Percentiles rank a stretch among this genome's conserved stretches.
These are phyloP conservation scores for Scomber colias DNA, from an alignment of 2,113 vertebrate species.

Conservation along the genomic window DNA sequence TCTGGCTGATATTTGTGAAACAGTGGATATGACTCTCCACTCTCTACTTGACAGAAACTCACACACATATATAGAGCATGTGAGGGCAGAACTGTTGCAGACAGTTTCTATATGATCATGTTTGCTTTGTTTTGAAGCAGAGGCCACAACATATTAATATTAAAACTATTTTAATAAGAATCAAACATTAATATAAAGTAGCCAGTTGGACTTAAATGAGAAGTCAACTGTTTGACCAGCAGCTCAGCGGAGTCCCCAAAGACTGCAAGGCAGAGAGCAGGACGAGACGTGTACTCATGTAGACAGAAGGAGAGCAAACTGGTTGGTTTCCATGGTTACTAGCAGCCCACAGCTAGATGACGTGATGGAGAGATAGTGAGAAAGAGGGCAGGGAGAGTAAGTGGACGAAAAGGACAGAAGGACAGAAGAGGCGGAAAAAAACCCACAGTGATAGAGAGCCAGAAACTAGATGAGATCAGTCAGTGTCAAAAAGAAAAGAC, in stretches of 20 bases:
- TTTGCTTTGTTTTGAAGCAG: too few species aligned
- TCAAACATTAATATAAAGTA: too few species aligned
- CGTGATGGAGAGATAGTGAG: slow-evolving; percentile 45
- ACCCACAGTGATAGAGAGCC: slow-evolving; percentile 31
- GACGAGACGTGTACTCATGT: slow-evolving; percentile 25
- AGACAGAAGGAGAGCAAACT: slow-evolving; percentile 55
- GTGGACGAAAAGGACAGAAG: slow-evolving; percentile 34
- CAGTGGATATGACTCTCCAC: too few species aligned
- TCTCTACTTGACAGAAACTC: too few species aligned
- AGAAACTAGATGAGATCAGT: neutral
- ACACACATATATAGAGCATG: too few species aligned
- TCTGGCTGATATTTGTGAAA: too few species aligned
- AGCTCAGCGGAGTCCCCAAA: neutral
- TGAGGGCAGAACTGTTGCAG: too few species aligned
- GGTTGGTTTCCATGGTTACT: slow-evolving; percentile 80
- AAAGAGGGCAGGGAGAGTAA: slow-evolving; percentile 37
- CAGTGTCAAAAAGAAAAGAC: neutral
- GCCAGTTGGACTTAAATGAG: too few species aligned
- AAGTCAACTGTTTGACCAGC: too few species aligned
- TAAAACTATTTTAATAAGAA: too few species aligned
- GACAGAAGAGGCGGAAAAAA: neutral
- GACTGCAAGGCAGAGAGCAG: neutral
- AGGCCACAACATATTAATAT: too few species aligned
- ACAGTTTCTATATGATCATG: too few species aligned
- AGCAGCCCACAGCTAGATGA: slow-evolving; percentile 67